These are phyloP conservation scores for Drosophila neoperkinsi DNA, from an alignment of 2,888 invertebrate species.

Conservation along the genomic window DNA sequence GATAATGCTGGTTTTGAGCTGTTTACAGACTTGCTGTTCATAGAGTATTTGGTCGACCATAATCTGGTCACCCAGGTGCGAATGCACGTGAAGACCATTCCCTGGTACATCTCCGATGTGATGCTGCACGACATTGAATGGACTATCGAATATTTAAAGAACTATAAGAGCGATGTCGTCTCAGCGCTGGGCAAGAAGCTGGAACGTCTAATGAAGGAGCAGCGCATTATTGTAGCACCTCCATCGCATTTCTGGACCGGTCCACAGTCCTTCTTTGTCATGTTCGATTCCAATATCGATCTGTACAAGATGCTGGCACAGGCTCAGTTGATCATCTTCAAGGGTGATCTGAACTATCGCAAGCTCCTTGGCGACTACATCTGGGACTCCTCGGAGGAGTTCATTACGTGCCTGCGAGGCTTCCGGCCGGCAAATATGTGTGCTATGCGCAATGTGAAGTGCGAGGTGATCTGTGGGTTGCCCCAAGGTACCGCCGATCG, in stretches of 20 bases:
- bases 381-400: conserved; percentile 90
- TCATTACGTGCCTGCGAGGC: conserved; percentile 86
- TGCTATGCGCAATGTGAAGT: conserved; percentile 95
- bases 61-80: conserved; percentile 88
- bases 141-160: conserved; percentile 86
- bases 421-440: conserved; percentile 94
- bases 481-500: conserved; percentile 87
- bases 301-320: conserved; percentile 90
- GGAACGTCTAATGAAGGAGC: conserved; percentile 86
- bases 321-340: conserved; percentile 91
- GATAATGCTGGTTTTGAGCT: conserved; percentile 98
- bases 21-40: conserved; percentile 94
- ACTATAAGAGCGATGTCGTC: conserved; percentile 72
- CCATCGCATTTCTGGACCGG: conserved; percentile 94
- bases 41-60: conserved; percentile 90
- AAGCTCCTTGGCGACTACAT: conserved; percentile 95
- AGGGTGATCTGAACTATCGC: conserved; percentile 98
- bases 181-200: conserved; percentile 87
- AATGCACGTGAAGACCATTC: conserved; percentile 94
- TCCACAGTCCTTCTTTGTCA: conserved; percentile 91
- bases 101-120: conserved; percentile 98
- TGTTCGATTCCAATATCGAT: conserved; percentile 89
- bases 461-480: conserved; percentile 94
- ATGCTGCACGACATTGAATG: conserved; percentile 90
- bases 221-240: conserved; percentile 85